phyloP scores from a whole-genome alignment of 2,113 vertebrate genomes.

The Poeciliopsis retropinna region DNA sequence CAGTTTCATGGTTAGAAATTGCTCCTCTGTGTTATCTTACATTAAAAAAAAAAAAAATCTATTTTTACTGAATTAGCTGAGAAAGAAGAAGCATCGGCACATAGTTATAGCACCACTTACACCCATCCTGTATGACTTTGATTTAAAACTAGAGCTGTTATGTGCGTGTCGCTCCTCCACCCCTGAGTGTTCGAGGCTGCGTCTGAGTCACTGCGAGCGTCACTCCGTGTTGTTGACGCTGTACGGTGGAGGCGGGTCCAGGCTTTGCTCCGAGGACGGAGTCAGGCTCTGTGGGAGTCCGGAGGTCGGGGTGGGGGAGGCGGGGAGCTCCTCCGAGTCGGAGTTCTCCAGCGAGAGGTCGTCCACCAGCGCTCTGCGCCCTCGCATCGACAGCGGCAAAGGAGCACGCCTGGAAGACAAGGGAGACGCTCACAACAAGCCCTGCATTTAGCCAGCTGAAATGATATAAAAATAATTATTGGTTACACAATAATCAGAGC shows the following conservation, averaged over 20 bases:
- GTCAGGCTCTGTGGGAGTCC: slow-evolving; percentile 75
- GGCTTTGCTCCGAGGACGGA: slow-evolving; percentile 75
- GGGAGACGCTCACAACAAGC: slow-evolving; percentile 3
- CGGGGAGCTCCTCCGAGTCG: slow-evolving; percentile 80
- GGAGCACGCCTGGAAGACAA: slow-evolving; percentile 70
- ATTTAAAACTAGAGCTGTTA: slow-evolving; percentile 28
- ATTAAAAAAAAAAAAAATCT: slow-evolving; percentile 45
- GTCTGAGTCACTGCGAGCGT: slow-evolving; percentile 29
- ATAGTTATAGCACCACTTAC: slow-evolving; percentile 27
- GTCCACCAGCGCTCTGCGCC: slow-evolving; percentile 79
- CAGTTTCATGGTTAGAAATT: slow-evolving; percentile 52
- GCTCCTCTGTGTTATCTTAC: slow-evolving; percentile 46
- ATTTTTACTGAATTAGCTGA: slow-evolving; percentile 28
- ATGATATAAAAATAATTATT: background rate
- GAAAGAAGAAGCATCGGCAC: slow-evolving; percentile 27
- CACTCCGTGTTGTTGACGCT: slow-evolving; percentile 78
- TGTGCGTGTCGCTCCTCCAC: slow-evolving; percentile 46
- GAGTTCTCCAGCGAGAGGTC: slow-evolving; percentile 83
- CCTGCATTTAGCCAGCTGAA: background rate
- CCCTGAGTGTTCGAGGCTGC: slow-evolving; percentile 28
- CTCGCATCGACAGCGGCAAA: slow-evolving; percentile 76
- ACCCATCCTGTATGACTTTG: slow-evolving; percentile 24
- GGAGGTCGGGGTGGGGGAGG: slow-evolving; percentile 77
- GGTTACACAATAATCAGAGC: background rate
- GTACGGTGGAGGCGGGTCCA: slow-evolving; percentile 78